phyloP scores from a whole-genome alignment of 2,888 invertebrate species.

The Tetragonula carbonaria region DNA sequence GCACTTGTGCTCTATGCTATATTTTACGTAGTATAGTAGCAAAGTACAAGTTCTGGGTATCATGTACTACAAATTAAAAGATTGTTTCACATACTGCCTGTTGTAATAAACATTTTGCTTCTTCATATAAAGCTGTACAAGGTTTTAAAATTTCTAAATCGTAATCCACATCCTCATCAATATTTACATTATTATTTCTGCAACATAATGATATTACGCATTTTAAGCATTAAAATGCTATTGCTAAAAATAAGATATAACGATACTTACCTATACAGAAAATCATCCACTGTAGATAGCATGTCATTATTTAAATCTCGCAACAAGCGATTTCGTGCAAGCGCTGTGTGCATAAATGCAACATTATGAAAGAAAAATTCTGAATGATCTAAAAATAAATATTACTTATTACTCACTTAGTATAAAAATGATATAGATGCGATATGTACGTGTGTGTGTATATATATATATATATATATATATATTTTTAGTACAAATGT shows the following conservation, averaged over 20 bases:
- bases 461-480: no score
- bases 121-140: slow-evolving; percentile 85
- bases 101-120: slow-evolving; percentile 85
- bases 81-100: slow-evolving; percentile 77
- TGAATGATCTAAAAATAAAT: slow-evolving; percentile 67
- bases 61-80: slow-evolving; percentile 24
- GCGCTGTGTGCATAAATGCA: slow-evolving; percentile 80
- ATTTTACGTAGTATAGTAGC: slow-evolving; percentile 25
- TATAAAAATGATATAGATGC: not conserved
- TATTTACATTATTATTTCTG: slow-evolving; percentile 77
- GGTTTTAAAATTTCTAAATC: slow-evolving; percentile 80
- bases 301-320: slow-evolving; percentile 71
- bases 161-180: slow-evolving; percentile 76
- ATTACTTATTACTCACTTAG: not conserved
- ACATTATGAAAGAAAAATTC: slow-evolving; percentile 76
- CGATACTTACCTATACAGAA: slow-evolving; percentile 75
- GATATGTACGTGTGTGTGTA: no score
- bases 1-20: slow-evolving; percentile 26
- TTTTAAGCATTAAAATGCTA: not conserved
- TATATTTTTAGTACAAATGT: no score
- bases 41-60: slow-evolving; percentile 29
- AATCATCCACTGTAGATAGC: slow-evolving; percentile 73
- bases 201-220: slow-evolving; percentile 50
- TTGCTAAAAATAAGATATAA: not conserved
- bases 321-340: slow-evolving; percentile 70